Percentiles rank a stretch among this genome's conserved stretches.
Conservation (phyloP, 2,797 vertebrate species). For the Micrastur ruficollis region DNA sequence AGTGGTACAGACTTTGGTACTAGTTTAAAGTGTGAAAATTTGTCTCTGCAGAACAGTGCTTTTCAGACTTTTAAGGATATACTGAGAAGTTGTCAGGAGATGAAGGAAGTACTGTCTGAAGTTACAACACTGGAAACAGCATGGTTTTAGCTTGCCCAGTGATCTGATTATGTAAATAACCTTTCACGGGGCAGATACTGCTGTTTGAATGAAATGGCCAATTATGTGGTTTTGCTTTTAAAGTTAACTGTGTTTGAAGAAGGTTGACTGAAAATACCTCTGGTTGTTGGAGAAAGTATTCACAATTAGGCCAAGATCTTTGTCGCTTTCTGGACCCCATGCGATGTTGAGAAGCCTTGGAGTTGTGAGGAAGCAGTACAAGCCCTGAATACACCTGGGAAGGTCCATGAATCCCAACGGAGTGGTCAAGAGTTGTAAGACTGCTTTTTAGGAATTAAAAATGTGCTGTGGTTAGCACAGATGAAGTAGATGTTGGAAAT, state of each 20-base stretch:
- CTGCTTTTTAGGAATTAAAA: background rate
- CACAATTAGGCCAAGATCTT: background rate
- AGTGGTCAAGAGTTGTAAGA: background rate
- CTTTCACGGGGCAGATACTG: background rate
- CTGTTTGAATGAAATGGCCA: background rate
- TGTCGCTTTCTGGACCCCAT: background rate
- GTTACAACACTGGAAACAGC: background rate
- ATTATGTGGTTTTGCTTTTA: background rate
- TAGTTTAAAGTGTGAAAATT: background rate
- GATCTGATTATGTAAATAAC: background rate
- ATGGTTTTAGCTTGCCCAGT: background rate
- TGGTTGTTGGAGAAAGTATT: background rate
- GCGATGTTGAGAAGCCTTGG: background rate
- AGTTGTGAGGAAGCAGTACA: background rate
- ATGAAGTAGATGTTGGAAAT: background rate
- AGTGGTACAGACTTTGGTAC: background rate
- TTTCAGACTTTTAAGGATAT: background rate
- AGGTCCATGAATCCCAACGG: background rate
- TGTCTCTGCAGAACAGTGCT: background rate
- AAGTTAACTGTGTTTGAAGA: background rate
- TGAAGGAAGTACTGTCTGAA: background rate
- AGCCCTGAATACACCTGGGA: background rate
- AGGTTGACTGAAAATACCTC: background rate
- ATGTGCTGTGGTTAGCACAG: background rate
- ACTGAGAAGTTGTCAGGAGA: background rate